These are phyloP conservation scores for Ips nitidus DNA, from an alignment of 1,140 invertebrate species.

Conservation along the genomic window DNA sequence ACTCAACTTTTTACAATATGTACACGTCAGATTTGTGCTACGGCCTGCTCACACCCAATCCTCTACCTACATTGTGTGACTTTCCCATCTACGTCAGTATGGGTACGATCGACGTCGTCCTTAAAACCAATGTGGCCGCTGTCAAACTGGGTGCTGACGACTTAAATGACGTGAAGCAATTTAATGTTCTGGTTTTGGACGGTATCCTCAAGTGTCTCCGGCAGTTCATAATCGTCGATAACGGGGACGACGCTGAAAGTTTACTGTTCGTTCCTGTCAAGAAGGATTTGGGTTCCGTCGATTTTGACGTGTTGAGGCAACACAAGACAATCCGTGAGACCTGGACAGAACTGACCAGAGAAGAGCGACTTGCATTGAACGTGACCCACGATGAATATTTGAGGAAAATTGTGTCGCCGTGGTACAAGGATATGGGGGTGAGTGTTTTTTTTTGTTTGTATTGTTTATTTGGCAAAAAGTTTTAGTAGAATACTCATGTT, in stretches of 20 bases:
- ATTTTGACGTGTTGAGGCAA: slow-evolving; percentile 63
- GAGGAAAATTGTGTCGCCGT: slow-evolving; percentile 80
- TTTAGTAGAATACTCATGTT: too few relatives aligned
- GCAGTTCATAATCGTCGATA: slow-evolving; percentile 73
- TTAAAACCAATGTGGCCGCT: slow-evolving; percentile 58
- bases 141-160: slow-evolving; percentile 57
- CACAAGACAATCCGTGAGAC: slow-evolving; percentile 48
- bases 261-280: slow-evolving; percentile 75
- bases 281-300: slow-evolving; percentile 53
- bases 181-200: slow-evolving; percentile 64
- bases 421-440: slow-evolving; percentile 68
- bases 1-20: slow-evolving; percentile 37
- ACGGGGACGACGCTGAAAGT: slow-evolving; percentile 62
- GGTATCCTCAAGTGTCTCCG: slow-evolving; percentile 75
- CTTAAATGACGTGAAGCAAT: slow-evolving; percentile 60
- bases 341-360: slow-evolving; percentile 50
- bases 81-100: slow-evolving; percentile 87
- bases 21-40: slow-evolving; percentile 52
- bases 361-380: slow-evolving; percentile 63
- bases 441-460: slow-evolving; percentile 12
- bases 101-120: slow-evolving; percentile 72
- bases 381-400: slow-evolving; percentile 63
- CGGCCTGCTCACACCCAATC: slow-evolving; percentile 62
- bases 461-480: not conserved
- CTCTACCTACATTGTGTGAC: slow-evolving; percentile 59